Percentiles rank a stretch among this genome's conserved stretches.
Evolutionary conservation across 53 echinoderm and acorn worm genomes (phyloP).

Genomic region (Echinometra lucunter): DNA sequence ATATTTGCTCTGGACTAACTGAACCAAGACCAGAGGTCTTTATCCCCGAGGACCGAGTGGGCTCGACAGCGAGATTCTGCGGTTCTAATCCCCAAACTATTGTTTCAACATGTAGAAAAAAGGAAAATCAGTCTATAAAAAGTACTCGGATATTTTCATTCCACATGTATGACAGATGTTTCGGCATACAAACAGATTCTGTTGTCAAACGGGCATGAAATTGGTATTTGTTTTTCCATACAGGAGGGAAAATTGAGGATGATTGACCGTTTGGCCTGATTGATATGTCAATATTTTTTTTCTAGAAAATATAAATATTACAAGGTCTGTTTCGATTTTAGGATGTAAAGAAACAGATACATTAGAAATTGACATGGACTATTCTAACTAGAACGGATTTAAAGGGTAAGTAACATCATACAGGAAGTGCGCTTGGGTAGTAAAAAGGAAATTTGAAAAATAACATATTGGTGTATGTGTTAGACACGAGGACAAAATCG

Average conservation of each 20-base stretch:
- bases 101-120: conserved; percentile 41
- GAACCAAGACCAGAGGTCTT: conserved; percentile 56
- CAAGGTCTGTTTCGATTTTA: neutral
- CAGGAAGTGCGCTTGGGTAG: too few relatives aligned
- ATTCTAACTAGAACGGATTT: neutral
- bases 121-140: neutral
- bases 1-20: conserved; percentile 49
- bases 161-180: conserved; percentile 67
- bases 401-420: too few relatives aligned
- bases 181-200: conserved; percentile 37
- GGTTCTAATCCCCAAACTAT: conserved; percentile 44
- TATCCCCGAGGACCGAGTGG: conserved; percentile 42
- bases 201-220: conserved; percentile 66
- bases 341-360: neutral
- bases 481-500: too few relatives aligned
- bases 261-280: conserved; percentile 57
- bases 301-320: neutral
- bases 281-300: conserved; percentile 52
- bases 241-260: conserved; percentile 49
- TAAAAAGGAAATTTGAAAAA: too few relatives aligned
- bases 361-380: neutral
- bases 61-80: conserved; percentile 23
- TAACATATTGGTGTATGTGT: too few relatives aligned
- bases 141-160: conserved; percentile 16
- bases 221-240: conserved; percentile 65